Evolutionary conservation across 2,113 vertebrate species (phyloP).

Genomic region (Barnardius zonarius): DNA sequence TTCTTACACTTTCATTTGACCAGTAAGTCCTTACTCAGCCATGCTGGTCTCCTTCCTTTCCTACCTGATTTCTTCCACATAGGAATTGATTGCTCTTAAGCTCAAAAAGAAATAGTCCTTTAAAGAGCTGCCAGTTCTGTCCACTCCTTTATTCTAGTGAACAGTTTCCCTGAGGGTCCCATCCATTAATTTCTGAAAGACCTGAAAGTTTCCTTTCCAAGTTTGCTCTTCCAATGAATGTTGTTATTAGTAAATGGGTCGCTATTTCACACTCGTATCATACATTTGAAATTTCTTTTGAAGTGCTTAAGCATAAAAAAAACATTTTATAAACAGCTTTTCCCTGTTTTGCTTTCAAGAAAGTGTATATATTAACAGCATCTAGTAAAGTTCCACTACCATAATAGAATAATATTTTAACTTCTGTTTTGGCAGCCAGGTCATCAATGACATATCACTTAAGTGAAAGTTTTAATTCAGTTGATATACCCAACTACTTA

Average conservation of each 20-base stretch:
- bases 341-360: background rate
- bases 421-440: background rate
- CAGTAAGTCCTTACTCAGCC: background rate
- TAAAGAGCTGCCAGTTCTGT: background rate
- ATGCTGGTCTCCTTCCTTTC: background rate
- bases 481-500: background rate
- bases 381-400: background rate
- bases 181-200: background rate
- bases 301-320: background rate
- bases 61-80: background rate
- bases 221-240: background rate
- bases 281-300: background rate
- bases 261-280: background rate
- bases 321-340: background rate
- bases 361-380: background rate
- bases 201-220: background rate
- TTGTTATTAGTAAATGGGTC: background rate
- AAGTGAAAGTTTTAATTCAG: background rate
- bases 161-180: background rate
- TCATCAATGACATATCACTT: background rate
- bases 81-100: background rate
- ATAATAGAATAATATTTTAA: background rate
- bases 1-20: background rate
- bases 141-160: background rate
- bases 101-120: background rate